Evolutionary conservation across 2,888 invertebrate genomes (phyloP).

Genomic region (Hetaerina titia): DNA sequence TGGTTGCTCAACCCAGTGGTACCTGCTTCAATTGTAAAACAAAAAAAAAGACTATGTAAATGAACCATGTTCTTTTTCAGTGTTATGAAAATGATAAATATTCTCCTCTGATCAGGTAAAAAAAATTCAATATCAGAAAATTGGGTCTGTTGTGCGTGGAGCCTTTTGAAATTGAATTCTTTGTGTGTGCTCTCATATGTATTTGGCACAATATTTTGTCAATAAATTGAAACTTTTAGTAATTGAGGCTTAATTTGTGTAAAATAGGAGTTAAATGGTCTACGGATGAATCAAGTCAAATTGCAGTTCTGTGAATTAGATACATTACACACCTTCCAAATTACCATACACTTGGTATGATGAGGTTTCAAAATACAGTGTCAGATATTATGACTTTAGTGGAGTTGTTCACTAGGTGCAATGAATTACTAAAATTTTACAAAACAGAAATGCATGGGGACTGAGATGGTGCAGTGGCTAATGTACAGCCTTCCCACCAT

Average conservation of each 20-base stretch:
- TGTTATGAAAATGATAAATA: neutral
- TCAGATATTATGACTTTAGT: too few species aligned
- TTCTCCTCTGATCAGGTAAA: neutral
- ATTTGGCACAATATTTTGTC: slow-evolving; percentile 32
- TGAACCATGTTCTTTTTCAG: neutral
- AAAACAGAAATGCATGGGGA: too few species aligned
- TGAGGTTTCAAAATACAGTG: too few species aligned
- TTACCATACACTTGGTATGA: too few species aligned
- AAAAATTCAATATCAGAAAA: neutral
- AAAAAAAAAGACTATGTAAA: neutral
- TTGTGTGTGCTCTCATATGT: slow-evolving; percentile 4
- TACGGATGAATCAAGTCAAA: too few species aligned
- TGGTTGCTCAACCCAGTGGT: slow-evolving; percentile 28
- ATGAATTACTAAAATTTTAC: too few species aligned
- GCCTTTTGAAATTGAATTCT: neutral
- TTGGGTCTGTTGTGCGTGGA: neutral
- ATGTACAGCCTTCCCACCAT: too few species aligned
- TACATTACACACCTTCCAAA: too few species aligned
- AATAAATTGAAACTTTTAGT: slow-evolving; percentile 8
- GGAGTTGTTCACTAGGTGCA: too few species aligned
- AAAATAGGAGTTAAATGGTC: too few species aligned
- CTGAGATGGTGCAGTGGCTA: too few species aligned
- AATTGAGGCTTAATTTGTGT: neutral
- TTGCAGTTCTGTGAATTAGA: too few species aligned
- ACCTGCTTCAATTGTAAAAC: neutral